Evolutionary conservation across 2,113 vertebrate genomes (phyloP).

Genomic region (Callithrix jacchus): DNA sequence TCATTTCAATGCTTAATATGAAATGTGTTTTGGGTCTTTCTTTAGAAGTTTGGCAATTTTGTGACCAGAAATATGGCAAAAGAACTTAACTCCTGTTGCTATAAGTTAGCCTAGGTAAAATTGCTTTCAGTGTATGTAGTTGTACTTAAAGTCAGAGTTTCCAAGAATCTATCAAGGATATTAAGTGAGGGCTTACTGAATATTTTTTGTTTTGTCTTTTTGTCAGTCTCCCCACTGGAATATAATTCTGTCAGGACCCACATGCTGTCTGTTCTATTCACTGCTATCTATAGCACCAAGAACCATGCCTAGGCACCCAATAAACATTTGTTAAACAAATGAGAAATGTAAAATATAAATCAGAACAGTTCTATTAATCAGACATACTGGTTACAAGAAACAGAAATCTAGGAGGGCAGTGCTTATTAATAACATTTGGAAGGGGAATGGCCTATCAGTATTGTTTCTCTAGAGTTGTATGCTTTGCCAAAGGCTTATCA

Average conservation of each 20-base stretch:
- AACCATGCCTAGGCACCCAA: neutral
- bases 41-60: neutral
- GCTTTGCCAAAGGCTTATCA: neutral
- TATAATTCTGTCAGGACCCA: neutral
- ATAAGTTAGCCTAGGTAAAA: neutral
- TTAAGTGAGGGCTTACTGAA: neutral
- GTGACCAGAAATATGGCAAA: neutral
- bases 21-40: neutral
- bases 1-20: neutral
- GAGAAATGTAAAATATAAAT: neutral
- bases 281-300: neutral
- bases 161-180: neutral
- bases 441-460: neutral
- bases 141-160: neutral
- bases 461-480: neutral
- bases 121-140: neutral
- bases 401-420: neutral
- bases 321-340: neutral
- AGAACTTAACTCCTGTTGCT: neutral
- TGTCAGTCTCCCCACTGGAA: neutral
- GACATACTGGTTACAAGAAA: neutral
- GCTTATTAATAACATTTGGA: neutral
- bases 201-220: neutral
- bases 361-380: neutral
- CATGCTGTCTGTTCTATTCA: neutral